Percentiles rank a stretch among this genome's conserved stretches.
Evolutionary conservation across 2,797 vertebrate genomes (phyloP).

Genomic region (Channa striata): DNA sequence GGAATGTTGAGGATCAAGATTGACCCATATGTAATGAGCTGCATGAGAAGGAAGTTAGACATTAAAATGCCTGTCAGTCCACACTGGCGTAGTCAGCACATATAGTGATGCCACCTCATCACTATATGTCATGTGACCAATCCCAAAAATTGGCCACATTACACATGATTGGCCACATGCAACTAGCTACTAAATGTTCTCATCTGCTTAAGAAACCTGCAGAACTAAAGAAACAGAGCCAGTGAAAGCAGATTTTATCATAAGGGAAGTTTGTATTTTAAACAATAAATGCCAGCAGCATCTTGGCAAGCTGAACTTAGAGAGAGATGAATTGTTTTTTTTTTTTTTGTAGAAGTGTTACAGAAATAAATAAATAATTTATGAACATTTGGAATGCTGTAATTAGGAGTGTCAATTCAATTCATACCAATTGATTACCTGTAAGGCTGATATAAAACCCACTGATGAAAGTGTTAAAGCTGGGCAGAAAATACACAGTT

Average conservation of each 20-base stretch:
- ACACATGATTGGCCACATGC: too few relatives aligned
- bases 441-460: neutral
- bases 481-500: too few relatives aligned
- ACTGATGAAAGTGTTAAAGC: too few relatives aligned
- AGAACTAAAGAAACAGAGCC: conserved; percentile 7
- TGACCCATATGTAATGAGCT: neutral
- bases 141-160: conserved; percentile 1
- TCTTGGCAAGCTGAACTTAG: neutral
- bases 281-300: conserved; percentile 7
- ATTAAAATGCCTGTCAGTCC: conserved; percentile 20
- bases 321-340: neutral
- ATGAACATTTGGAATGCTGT: too few relatives aligned
- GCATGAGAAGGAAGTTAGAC: neutral
- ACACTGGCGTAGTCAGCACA: conserved; percentile 11
- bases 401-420: neutral
- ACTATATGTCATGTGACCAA: neutral
- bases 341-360: too few relatives aligned
- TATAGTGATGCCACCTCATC: conserved; percentile 15
- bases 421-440: too few relatives aligned
- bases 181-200: conserved; percentile 4
- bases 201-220: neutral
- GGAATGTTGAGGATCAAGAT: conserved; percentile 15
- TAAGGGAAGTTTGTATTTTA: neutral
- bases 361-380: neutral
- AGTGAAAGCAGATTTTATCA: conserved; percentile 20